Conservation (phyloP, 2,113 vertebrate species). For the Oryzias melastigma region DNA sequence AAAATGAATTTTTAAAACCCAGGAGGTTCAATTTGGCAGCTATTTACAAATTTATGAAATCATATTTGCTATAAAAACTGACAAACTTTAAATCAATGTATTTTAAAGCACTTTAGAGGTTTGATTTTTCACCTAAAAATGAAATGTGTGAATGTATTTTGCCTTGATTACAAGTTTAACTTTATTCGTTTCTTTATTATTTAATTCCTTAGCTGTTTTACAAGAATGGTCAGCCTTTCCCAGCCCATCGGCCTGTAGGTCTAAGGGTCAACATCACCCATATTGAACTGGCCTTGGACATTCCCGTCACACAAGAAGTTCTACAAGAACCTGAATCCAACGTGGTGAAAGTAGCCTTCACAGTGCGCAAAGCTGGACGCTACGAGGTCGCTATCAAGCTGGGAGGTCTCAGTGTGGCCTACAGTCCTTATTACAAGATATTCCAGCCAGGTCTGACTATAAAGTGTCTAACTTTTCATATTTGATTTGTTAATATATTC, state of each 20-base stretch:
- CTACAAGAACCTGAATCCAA: conserved; percentile 91
- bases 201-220: conserved; percentile 85
- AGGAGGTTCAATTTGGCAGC: background rate
- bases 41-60: too few species aligned
- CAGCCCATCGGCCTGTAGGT: conserved; percentile 88
- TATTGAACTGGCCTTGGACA: conserved; percentile 92
- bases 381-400: conserved; percentile 95
- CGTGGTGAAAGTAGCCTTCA: conserved; percentile 95
- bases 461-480: background rate
- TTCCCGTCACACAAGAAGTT: conserved; percentile 95
- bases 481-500: background rate
- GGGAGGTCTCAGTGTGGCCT: conserved; percentile 92
- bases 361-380: conserved; percentile 94
- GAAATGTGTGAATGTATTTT: too few species aligned
- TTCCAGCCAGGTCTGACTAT: conserved; percentile 90
- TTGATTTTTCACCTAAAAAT: too few species aligned
- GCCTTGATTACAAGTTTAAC: background rate
- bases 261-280: conserved; percentile 95
- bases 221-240: conserved; percentile 96
- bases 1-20: background rate
- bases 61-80: too few species aligned
- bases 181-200: conserved; percentile 19
- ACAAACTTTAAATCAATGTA: too few species aligned
- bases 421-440: conserved; percentile 96
- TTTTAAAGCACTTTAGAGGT: too few species aligned